Evolutionary conservation across 2,888 invertebrate species (phyloP).

Genomic region (Ectemnius lituratus): DNA sequence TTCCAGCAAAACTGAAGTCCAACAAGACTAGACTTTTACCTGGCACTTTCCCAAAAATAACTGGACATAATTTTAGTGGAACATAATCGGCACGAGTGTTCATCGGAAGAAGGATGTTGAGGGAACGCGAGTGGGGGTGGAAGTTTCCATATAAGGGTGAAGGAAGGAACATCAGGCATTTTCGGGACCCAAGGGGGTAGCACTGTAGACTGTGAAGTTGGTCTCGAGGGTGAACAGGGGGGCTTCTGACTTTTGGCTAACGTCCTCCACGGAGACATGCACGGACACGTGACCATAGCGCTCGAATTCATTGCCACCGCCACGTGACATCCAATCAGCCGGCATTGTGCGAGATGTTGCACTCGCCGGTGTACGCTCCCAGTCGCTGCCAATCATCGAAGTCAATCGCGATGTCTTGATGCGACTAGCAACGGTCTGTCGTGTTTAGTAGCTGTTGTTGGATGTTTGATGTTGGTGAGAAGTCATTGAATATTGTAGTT

Average conservation of each 20-base stretch:
- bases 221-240: constrained; percentile 16
- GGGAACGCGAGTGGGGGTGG: constrained; percentile 11
- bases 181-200: not conserved
- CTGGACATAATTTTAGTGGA: not conserved
- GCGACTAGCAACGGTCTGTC: not conserved
- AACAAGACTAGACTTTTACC: no score
- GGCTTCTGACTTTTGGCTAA: constrained; percentile 53
- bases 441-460: not conserved
- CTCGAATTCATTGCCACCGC: constrained; percentile 67
- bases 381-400: not conserved
- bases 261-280: constrained; percentile 61
- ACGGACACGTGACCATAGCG: constrained; percentile 66
- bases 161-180: not conserved
- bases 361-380: constrained; percentile 44
- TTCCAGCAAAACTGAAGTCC: no score
- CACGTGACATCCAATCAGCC: constrained; percentile 75
- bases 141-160: no score
- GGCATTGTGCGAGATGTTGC: constrained; percentile 61
- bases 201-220: constrained; percentile 27
- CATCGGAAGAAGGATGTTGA: constrained; percentile 34
- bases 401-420: not conserved
- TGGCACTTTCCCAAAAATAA: not conserved
- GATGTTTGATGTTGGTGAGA: no score
- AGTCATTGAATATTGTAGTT: no score
- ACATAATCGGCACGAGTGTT: constrained; percentile 14